Evolutionary conservation across 1,140 invertebrate species (phyloP).

Genomic region (Drosophila dunni): DNA sequence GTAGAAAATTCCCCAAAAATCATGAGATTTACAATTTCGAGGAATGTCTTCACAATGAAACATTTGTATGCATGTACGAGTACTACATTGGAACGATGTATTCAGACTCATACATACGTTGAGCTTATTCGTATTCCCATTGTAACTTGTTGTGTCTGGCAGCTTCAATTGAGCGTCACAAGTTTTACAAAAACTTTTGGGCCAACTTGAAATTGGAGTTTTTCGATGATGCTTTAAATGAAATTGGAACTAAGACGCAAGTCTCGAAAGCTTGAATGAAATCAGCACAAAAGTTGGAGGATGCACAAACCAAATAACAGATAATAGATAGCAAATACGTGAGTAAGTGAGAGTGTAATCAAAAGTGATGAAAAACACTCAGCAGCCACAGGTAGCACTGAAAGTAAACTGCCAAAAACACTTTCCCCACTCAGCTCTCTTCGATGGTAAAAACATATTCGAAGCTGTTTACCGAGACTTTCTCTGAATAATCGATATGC

Average conservation of each 20-base stretch:
- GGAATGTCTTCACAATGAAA: not conserved
- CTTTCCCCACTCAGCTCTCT: too few relatives aligned
- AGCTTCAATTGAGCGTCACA: slow-evolving; percentile 17
- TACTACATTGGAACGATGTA: not conserved
- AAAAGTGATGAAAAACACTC: slow-evolving; percentile 1
- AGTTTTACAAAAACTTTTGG: slow-evolving; percentile 17
- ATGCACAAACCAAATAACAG: slow-evolving; percentile 2
- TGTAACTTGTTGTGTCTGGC: slow-evolving; percentile 12
- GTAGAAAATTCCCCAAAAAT: too few relatives aligned
- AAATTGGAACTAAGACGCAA: not conserved
- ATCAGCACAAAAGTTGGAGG: slow-evolving; percentile 3
- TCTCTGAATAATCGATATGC: slow-evolving; percentile 4
- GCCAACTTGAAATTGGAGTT: slow-evolving; percentile 1
- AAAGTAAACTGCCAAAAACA: not conserved
- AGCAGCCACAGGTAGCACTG: not conserved
- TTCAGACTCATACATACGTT: slow-evolving; percentile 29
- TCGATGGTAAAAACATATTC: too few relatives aligned
- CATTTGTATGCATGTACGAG: not conserved
- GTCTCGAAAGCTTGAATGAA: not conserved
- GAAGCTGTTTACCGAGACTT: slow-evolving; percentile 2
- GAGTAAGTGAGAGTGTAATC: not conserved
- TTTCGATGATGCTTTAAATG: slow-evolving; percentile 3
- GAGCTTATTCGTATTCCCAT: slow-evolving; percentile 13
- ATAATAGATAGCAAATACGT: not conserved
- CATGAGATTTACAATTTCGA: too few relatives aligned